Evolutionary conservation across 2,113 vertebrate genomes (phyloP), one percentile per base, ranked within the genome.

Genomic region (Riparia riparia): DNA sequence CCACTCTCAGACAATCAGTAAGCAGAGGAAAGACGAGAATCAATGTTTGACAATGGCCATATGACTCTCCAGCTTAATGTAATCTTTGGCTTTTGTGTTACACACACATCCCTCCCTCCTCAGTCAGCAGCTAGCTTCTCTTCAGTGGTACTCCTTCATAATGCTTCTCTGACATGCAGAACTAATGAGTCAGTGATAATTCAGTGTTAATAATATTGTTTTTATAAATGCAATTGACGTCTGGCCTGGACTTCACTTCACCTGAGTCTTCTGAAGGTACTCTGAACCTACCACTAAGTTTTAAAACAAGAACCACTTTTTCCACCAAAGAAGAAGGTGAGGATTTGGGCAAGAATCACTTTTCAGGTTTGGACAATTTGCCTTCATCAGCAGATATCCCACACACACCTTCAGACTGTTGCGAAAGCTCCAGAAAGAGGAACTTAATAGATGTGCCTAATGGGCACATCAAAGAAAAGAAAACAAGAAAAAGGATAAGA

Each of bases 101-200:
- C 78, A 80, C 15, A 49, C 14, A 61, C 18, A 73, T 51, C 47
- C 54, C 64, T 79, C 82, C 79, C 71, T 93, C 68, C 68, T 96
- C 93, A 92, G 34, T 84, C 94, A 97, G 83, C 91, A 94, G 69
- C 86, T 88, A 28, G 88, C 78, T 94, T 96, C 88, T 92, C 86
- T 64, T 86, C 80, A 84, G 64, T 31, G 44, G 32, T 78, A 74
- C n/a, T 86, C 45, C 70, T 69, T 63, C n/a, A 24, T 39, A 77
- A 88, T 34, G 71, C 56, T 73, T 32, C 64, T 37, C 60, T 72
- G 82, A 92, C 66, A 83, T 5, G 11, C 74, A 86, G 26, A 66
- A 90, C 22, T 77, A 88, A 68, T 60, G 65, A 93, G 68, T 78
- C 79, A 74, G 32, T 41, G 66, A 71, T 65, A 85, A 90, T 74